phyloP scores from a whole-genome alignment of 2,888 invertebrate genomes.

The Erebia aethiops region DNA sequence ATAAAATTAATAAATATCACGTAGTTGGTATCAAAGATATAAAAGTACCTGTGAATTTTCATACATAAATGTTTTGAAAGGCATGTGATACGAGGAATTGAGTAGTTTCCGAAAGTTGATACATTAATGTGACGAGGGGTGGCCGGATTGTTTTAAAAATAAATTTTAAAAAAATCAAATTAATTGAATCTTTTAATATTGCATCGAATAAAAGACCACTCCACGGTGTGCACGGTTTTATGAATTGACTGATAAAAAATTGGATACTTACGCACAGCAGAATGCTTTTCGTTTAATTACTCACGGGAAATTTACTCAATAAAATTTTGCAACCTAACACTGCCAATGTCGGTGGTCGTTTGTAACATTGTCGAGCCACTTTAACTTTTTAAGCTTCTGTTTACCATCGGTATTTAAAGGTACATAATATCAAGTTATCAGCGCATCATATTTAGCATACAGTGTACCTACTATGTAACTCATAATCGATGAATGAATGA shows the following conservation, averaged over 20 bases:
- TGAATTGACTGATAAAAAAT: slow-evolving; percentile 56
- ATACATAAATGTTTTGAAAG: slow-evolving; percentile 10
- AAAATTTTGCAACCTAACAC: slow-evolving; percentile 41
- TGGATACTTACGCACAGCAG: slow-evolving; percentile 48
- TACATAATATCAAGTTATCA: neutral
- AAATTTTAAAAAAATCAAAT: slow-evolving; percentile 14
- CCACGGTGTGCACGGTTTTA: slow-evolving; percentile 42
- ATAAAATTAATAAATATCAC: neutral
- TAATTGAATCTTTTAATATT: slow-evolving; percentile 22
- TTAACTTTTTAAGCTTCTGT: neutral
- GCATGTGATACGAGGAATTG: neutral
- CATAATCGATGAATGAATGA: neutral
- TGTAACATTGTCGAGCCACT: slow-evolving; percentile 9
- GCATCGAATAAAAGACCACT: slow-evolving; percentile 30
- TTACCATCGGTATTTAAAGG: neutral
- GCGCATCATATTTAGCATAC: neutral
- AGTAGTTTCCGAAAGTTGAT: slow-evolving; percentile 11
- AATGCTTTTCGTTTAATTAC: slow-evolving; percentile 64
- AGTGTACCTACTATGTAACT: neutral
- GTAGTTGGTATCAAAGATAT: neutral
- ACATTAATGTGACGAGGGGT: neutral
- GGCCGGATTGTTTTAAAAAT: slow-evolving; percentile 10
- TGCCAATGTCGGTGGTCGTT: slow-evolving; percentile 19
- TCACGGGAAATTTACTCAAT: slow-evolving; percentile 39
- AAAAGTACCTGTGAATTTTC: neutral